Base-by-base conservation (phyloP, 1,140 invertebrate genomes). In the Leptonema lineaticorne region DNA sequence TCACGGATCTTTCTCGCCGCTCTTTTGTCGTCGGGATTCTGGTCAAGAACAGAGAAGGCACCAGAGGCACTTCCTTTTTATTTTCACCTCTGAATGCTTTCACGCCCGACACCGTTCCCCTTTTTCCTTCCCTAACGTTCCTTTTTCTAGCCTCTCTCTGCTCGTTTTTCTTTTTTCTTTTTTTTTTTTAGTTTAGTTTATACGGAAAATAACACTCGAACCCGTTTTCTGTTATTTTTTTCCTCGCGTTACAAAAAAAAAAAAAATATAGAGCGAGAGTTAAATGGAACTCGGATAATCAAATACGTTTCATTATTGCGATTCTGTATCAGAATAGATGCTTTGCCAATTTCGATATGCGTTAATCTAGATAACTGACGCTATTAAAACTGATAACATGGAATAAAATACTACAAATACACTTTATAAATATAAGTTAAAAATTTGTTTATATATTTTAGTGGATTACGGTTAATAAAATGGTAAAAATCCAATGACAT, bases 11-110 rank as follows among this genome's bases (percentile, higher is more conserved):
- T 26, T 50, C 27, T 48, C 20, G 30, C 20, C 45, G 45, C 18
- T 30, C 62, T 24, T 27, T 33, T 62, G 29, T 45, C 29, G 26
- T 24, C 20, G 33, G 3, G 26, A 16, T 33, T 33, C 59, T 64
- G 62, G 62, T 50, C 50, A 41, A 28, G 62, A 45, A 64, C 62
- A 64, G 57, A 56, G 63, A 63, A 59, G 46, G 62, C 65, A 67
- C 48, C 24, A 45, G 56, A 4, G 63, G 70, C 70, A 69, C 64
- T 72, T 72, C 70, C 70, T 69, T 72, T 72, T 72, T 72, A 72
- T 72, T 69, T 69, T 57, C 67, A 69, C 70, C 64, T 63, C 67
- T 64, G 67, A 72, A 72, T 69, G 70, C 67, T 69, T 72, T 69
- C 70, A 67, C 70, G 68, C 70, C 58, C 67, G 64, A 67, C 70